Evolutionary conservation across 2,113 vertebrate species (phyloP).

Genomic region (Psittacula cyanocephala): DNA sequence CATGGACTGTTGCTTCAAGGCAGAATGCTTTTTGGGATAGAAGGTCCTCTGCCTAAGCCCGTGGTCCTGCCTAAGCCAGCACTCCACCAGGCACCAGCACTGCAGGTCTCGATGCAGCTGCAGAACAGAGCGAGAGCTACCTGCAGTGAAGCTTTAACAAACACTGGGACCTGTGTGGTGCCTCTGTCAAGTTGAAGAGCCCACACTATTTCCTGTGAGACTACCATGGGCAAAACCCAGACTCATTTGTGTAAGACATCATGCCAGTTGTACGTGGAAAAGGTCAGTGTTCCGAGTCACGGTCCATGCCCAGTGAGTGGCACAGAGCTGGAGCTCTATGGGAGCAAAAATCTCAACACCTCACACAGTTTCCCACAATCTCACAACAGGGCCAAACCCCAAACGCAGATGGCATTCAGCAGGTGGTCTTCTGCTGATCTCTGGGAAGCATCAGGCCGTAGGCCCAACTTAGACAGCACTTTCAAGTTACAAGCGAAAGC

Average conservation of each 20-base stretch:
- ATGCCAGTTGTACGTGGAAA: neutral
- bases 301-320: accelerated
- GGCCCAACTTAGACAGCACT: neutral
- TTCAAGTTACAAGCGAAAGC: neutral
- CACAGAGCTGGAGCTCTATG: neutral
- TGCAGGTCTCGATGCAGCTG: neutral
- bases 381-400: neutral
- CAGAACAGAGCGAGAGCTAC: neutral
- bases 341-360: neutral
- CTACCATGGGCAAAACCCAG: neutral
- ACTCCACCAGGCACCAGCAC: neutral
- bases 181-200: neutral
- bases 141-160: neutral
- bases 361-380: neutral
- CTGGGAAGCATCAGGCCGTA: neutral
- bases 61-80: neutral
- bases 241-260: neutral
- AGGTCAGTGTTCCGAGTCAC: neutral
- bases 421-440: neutral
- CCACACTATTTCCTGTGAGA: neutral
- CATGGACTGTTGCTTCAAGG: accelerated
- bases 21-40: neutral
- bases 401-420: neutral
- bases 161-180: accelerated
- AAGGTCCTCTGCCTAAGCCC: neutral